phyloP scores from a whole-genome alignment of 1,140 invertebrate species.

The Bombus terrestris region DNA sequence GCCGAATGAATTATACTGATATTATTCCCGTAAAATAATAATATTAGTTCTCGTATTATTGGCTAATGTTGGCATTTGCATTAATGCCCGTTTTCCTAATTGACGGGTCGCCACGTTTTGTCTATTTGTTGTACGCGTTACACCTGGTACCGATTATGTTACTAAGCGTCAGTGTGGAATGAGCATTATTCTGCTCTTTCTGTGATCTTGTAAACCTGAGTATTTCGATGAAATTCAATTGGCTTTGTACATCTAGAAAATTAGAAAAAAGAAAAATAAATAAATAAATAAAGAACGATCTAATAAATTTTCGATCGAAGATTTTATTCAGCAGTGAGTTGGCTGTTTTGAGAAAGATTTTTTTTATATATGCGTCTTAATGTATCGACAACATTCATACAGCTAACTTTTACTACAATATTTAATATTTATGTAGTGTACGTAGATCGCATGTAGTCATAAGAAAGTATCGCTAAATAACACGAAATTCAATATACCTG shows the following conservation, averaged over 20 bases:
- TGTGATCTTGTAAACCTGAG: neutral
- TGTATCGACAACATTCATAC: no score
- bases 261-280: neutral
- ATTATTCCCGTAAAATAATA: conserved; percentile 72
- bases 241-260: neutral
- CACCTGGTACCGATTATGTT: conserved; percentile 26
- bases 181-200: neutral
- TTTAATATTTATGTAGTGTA: no score
- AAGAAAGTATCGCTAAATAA: no score
- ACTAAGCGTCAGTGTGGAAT: neutral
- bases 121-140: conserved; percentile 50
- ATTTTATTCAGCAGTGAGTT: neutral
- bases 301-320: neutral
- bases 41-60: conserved; percentile 68
- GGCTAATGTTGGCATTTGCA: conserved; percentile 67
- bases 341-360: neutral
- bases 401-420: no score
- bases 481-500: no score
- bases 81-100: conserved; percentile 58
- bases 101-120: conserved; percentile 52
- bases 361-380: no score
- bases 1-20: conserved; percentile 71
- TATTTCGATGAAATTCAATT: neutral
- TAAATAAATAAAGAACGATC: neutral
- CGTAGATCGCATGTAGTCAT: no score